Evolutionary conservation across 1,140 invertebrate genomes (phyloP), one percentile per base, ranked within the genome.

Genomic region (Aphaenogaster ashmeadi): DNA sequence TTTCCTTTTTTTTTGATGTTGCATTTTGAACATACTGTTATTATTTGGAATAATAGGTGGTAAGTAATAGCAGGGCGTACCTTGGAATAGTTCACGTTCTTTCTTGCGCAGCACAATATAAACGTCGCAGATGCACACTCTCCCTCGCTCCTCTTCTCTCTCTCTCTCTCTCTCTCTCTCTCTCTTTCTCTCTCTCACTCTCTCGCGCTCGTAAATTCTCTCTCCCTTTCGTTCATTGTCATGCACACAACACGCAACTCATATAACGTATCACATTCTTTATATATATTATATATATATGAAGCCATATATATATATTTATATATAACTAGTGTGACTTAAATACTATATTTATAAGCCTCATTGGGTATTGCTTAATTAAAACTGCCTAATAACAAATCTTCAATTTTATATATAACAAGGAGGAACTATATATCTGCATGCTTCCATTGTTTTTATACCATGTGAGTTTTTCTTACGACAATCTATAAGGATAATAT

Each of bases 31-130:
- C 94, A 95, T 95, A 94, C 93, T 92, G 91, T 94, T 94, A 92
- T 92, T 94, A 93, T 94, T 93, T 94, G 92, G 93, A 95, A 94
- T 94, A 94, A 94, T 95, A 94, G 93, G 94, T 95, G 94, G 94
- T 95, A 95, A 95, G 93, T 95, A 95, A 95, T 94, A 95, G 93
- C 95, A 95, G 94, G 94, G 95, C 95, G 94, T 95, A 95, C 94
- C 95, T 95, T 95, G 95, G 95, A 95, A 95, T 95, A 94, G 95
- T 95, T 95, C 95, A 95, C 95, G 94, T 95, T 95, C 95, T 95
- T 95, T 95, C 94, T 95, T 95, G 94, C 94, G 94, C 93, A 95
- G 94, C 95, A 95, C 94, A 95, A 95, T 95, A 95, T 95, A 95
- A 95, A 95, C 94, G 93, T 95, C 95, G 94, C 94, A 94, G 92